Base-by-base conservation (phyloP, 2,113 vertebrate genomes). In the Sakesphorus luctuosus region DNA sequence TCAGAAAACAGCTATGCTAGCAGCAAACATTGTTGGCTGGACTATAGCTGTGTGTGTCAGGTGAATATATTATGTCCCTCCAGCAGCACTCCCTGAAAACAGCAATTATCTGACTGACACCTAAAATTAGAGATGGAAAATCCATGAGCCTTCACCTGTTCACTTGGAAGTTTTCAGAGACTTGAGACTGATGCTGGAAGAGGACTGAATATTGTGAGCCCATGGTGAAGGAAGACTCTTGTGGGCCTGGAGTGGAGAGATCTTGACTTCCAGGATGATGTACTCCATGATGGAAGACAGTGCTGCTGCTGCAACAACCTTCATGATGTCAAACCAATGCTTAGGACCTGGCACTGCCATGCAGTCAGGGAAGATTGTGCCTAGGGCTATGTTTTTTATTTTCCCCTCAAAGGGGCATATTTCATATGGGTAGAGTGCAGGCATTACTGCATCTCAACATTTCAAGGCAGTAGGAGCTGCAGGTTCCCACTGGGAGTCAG, bases 101-200 rank as follows among this genome's bases (percentile, higher is more conserved):
- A 75, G 21, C 23, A 68, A 24, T 63, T 74, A 47, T 18, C 23
- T 62, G 75, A 61, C 26, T 59, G 10, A 47, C 53, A 68, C n/a
- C 44, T 91, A 68, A 75, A 94, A 65, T 89, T 61, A 87, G 62
- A 84, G 44, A 68, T 31, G 25, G 21, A 36, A 92, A 82, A 29
- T 59, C 65, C 40, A 10, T 9, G 7, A 81, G 29, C 29, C 1
- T 71, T 75, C 18, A 36, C 33, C 38, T 13, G 21, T 63, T 86
- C n/a, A 58, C 49, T 40, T 49, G 26, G 21, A 89, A 86, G 9
- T 5, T 82, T 89, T 56, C 68, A 72, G 59, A 80, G 18, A 47
- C 56, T 40, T 78, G 33, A 19, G 31, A 49, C 38, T 61, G 31
- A 38, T 90, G 46, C 24, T 90, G 18, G 16, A 84, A 88, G 43